Evolutionary conservation across 2,888 invertebrate species (phyloP).

Genomic region (Chydorus sphaericus): DNA sequence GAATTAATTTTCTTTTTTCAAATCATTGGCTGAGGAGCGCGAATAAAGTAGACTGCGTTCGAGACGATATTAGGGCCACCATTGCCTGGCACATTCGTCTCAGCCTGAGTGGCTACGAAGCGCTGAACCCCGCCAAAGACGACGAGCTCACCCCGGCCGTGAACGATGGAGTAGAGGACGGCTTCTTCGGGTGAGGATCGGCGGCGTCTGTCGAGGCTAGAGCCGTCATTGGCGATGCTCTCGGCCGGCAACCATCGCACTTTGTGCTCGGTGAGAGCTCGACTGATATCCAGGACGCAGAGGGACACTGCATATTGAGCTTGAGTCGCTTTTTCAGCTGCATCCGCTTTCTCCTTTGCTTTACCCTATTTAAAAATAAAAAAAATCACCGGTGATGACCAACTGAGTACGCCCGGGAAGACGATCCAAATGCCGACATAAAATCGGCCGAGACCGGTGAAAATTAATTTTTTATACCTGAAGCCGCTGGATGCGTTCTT

Average conservation of each 20-base stretch:
- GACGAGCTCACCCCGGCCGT: constrained; percentile 79
- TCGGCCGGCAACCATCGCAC: constrained; percentile 54
- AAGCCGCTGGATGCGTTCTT: constrained; percentile 38
- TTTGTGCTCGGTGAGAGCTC: constrained; percentile 44
- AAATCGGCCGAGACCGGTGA: background rate
- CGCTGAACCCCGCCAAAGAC: constrained; percentile 93
- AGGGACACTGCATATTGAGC: constrained; percentile 42
- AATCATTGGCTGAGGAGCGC: constrained; percentile 37
- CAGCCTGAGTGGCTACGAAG: constrained; percentile 42
- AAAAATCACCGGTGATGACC: background rate
- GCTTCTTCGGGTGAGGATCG: constrained; percentile 58
- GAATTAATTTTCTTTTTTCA: constrained; percentile 13
- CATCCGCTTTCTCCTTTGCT: background rate
- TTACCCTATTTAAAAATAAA: background rate
- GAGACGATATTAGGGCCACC: constrained; percentile 51
- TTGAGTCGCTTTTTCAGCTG: constrained; percentile 23
- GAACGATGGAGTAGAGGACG: constrained; percentile 73
- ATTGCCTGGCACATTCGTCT: constrained; percentile 25
- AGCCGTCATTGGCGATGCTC: background rate
- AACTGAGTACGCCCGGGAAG: no score
- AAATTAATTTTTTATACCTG: constrained; percentile 6
- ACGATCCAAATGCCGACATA: background rate
- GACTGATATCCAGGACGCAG: constrained; percentile 71
- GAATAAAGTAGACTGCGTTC: constrained; percentile 59
- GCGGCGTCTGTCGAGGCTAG: constrained; percentile 18